A percentile compares a stretch with the other conserved stretches of the same genome.
Evolutionary conservation across 1,140 invertebrate species (phyloP).

Genomic region (Heliconius congener): DNA sequence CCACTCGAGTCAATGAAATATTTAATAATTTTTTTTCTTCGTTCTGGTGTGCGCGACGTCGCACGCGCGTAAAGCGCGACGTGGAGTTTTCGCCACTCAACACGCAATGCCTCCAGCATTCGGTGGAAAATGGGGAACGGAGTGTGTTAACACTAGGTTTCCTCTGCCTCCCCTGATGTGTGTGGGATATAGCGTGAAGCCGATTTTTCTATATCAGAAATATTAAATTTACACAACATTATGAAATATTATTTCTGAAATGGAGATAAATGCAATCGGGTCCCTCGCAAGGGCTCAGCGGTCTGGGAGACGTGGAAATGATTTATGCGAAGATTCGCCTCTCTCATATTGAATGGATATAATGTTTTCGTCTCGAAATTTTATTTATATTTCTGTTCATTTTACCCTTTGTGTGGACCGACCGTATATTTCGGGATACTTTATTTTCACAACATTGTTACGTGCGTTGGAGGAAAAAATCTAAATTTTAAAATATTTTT

Average conservation of each 20-base stretch:
- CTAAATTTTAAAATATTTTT: not conserved
- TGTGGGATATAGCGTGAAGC: no score
- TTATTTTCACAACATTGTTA: slow-evolving; percentile 2
- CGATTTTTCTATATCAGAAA: no score
- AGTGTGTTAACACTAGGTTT: no score
- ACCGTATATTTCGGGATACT: slow-evolving; percentile 3
- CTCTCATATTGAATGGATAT: slow-evolving; percentile 34
- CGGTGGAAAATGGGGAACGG: no score
- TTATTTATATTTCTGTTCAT: slow-evolving; percentile 29
- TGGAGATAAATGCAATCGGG: slow-evolving; percentile 13
- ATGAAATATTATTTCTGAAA: slow-evolving; percentile 4
- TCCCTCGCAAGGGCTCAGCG: not conserved
- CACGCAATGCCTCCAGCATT: no score
- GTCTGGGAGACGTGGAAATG: slow-evolving; percentile 15
- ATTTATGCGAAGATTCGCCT: slow-evolving; percentile 32
- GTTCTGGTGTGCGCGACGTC: no score
- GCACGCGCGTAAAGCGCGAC: no score
- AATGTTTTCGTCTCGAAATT: slow-evolving; percentile 26
- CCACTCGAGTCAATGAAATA: no score
- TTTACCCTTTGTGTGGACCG: not conserved
- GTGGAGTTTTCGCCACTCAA: no score
- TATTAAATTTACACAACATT: not conserved
- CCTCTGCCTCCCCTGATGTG: no score
- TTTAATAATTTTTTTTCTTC: no score
- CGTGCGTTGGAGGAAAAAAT: not conserved